Base-by-base conservation (phyloP, 2,888 invertebrate species). In the Polyommatus iphigenia region DNA sequence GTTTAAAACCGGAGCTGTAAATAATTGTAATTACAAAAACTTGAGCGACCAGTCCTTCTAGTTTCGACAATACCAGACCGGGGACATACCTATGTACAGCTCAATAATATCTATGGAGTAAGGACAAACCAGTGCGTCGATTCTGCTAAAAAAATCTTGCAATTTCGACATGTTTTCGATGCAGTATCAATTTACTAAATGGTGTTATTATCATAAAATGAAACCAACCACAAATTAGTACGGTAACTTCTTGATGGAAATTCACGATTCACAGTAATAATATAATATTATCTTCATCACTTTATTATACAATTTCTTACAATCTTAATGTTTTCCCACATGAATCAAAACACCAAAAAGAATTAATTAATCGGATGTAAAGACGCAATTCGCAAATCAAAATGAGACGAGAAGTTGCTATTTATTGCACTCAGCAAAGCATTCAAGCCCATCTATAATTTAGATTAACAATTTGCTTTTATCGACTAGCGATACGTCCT, bases 1-100 rank as follows among this genome's bases (percentile, higher is more conserved):
- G 72, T 71, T 72, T 41, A 72, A 41, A 72, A 72, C 72, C 72
- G 72, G 72, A 62, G 62, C 24, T 29, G 67, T 67, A 46, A 46
- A 46, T 46, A 46, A 46, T 46, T 46, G 46, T 46, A 67, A 67
- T 67, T 67, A 67, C 29, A 67, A 62, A n/a, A 59, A 24, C 62
- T 62, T 24, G 59, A 59, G 20, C 59, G 67, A 67, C 67, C 67
- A 67, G 67, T 67, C 67, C 67, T 13, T 67, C 67, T 29, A 0
- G 29, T 67, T 67, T 67, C 6, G 67, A 67, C 4, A 67, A 29
- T 24, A 6, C 29, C 29, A 67, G 29, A 67, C 62, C 13, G 2
- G 59, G 59, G 59, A 20, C 59, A 62, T 24, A 24, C 6, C 20
- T 24, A 20, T 24, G 59, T 24, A 10, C 4, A 24, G 24, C 24